Evolutionary conservation across 2,888 invertebrate species (phyloP).

Genomic region (Hydrotaea diabolus): DNA sequence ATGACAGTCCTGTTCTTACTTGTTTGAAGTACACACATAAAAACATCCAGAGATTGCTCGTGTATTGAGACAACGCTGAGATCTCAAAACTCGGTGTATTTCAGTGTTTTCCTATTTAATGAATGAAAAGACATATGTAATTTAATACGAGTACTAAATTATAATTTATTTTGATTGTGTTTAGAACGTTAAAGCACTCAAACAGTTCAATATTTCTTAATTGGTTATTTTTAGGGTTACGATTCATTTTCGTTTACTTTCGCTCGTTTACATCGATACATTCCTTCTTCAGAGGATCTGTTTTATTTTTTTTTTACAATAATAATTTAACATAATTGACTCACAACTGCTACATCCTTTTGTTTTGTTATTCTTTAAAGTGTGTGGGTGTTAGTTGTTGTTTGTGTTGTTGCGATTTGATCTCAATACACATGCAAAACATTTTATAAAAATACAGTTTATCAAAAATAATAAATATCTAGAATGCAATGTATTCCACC

Average conservation of each 20-base stretch:
- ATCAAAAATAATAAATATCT: conserved; percentile 52
- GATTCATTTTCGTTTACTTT: conserved; percentile 13
- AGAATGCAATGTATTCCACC: conserved; percentile 21
- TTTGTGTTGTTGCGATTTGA: not conserved
- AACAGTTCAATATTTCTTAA: conserved; percentile 49
- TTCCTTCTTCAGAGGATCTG: not conserved
- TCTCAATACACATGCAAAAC: conserved; percentile 21
- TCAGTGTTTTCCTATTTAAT: too few relatives aligned
- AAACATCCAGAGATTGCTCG: too few relatives aligned
- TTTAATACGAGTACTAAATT: too few relatives aligned
- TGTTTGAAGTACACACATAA: too few relatives aligned
- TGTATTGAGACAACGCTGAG: too few relatives aligned
- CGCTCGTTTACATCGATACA: conserved; percentile 38
- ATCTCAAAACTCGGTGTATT: too few relatives aligned
- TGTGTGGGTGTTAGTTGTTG: not conserved
- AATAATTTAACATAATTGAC: conserved; percentile 56
- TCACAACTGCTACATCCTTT: conserved; percentile 49
- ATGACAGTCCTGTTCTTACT: too few relatives aligned
- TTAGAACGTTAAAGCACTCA: conserved; percentile 61
- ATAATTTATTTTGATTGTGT: conserved; percentile 43
- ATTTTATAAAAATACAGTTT: conserved; percentile 49
- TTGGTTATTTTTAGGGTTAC: conserved; percentile 42
- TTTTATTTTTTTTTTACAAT: conserved; percentile 33
- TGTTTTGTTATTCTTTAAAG: not conserved
- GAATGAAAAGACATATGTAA: too few relatives aligned